Conservation (phyloP, 1,140 invertebrate genomes). For the Lepidostoma basale region DNA sequence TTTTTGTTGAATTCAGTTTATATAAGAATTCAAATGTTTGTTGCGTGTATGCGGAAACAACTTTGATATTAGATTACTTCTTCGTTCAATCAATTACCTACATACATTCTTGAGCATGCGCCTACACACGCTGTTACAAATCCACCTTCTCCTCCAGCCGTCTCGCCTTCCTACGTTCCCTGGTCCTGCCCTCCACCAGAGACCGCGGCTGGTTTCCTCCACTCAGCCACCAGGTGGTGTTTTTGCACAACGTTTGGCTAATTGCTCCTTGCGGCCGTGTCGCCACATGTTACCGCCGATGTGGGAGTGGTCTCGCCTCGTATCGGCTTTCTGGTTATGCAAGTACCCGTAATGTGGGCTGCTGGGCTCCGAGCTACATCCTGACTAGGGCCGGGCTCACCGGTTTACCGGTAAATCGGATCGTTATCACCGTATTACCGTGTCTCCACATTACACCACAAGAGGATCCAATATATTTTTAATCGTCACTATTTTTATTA, state of each 20-base stretch:
- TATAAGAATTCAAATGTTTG: no score
- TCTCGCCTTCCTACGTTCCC: not conserved
- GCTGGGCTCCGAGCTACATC: conserved; percentile 1
- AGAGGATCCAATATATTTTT: no score
- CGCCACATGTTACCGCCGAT: conserved; percentile 5
- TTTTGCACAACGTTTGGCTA: conserved; percentile 29
- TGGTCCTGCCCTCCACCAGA: not conserved
- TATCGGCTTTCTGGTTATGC: conserved; percentile 29
- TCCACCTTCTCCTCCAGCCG: not conserved
- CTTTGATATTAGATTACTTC: no score
- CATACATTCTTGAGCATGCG: no score
- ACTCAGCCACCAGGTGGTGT: conserved; percentile 13
- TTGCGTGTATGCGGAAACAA: no score
- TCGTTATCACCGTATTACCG: no score
- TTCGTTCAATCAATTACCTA: no score
- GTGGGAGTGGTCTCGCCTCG: conserved; percentile 28
- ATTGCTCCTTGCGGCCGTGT: conserved; percentile 16
- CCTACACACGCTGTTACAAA: not conserved
- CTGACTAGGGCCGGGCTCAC: no score
- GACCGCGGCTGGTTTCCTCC: not conserved
- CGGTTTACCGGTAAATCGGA: no score
- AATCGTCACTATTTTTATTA: no score
- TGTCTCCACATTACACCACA: no score
- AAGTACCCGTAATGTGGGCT: conserved; percentile 21
- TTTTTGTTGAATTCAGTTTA: no score